Percentiles rank a stretch among this genome's conserved stretches.
Conservation (phyloP, 2,888 invertebrate species). For the Agrilus mali region DNA sequence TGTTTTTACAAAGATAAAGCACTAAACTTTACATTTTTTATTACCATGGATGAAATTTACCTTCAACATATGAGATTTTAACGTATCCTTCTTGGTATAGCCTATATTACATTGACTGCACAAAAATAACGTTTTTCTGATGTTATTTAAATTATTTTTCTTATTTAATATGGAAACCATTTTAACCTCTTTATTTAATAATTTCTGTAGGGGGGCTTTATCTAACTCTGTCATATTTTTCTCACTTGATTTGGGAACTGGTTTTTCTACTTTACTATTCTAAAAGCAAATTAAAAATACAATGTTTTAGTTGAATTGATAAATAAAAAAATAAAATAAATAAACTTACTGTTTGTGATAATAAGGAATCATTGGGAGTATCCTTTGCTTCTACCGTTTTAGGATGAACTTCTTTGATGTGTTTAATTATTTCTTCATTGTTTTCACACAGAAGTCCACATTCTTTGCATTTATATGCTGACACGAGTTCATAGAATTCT, state of each 20-base stretch:
- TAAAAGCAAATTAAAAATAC: background rate
- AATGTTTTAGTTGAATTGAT: background rate
- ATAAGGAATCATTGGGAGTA: background rate
- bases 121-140: constrained; percentile 29
- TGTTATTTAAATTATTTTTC: constrained; percentile 14
- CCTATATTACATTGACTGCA: constrained; percentile 39
- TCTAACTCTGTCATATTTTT: background rate
- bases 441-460: constrained; percentile 27
- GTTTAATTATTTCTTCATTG: constrained; percentile 22
- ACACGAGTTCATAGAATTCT: constrained; percentile 17
- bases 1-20: too few species aligned
- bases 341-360: background rate
- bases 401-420: constrained; percentile 21
- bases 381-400: constrained; percentile 12
- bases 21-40: too few species aligned
- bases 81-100: constrained; percentile 34
- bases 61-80: constrained; percentile 40
- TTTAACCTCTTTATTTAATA: constrained; percentile 8
- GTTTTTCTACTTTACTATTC: background rate
- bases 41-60: constrained; percentile 18
- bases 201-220: too few species aligned
- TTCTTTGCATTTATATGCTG: constrained; percentile 28
- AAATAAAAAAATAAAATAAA: background rate
- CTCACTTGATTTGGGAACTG: background rate
- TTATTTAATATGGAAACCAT: constrained; percentile 18